Conservation (phyloP, 1,140 invertebrate species). For the Ruditapes philippinarum region DNA sequence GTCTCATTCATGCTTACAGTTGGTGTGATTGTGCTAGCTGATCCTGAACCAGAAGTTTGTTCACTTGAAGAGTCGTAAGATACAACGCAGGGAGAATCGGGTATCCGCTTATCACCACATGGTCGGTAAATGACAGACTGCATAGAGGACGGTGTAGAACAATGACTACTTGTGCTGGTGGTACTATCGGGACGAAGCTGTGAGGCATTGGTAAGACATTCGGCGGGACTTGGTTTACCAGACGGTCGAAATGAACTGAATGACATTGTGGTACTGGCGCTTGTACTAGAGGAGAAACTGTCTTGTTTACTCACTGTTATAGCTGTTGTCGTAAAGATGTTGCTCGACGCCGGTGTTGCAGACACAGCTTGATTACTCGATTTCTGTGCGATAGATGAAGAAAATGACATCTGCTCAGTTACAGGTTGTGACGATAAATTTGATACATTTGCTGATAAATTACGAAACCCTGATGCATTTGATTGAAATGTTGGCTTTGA, state of each 20-base stretch:
- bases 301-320: slow-evolving; percentile 57
- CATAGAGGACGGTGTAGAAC: slow-evolving; percentile 81
- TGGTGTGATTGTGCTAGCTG: slow-evolving; percentile 42
- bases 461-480: slow-evolving; percentile 27
- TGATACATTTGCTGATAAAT: slow-evolving; percentile 51
- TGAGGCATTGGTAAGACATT: slow-evolving; percentile 29
- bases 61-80: slow-evolving; percentile 66
- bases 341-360: slow-evolving; percentile 36
- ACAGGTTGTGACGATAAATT: slow-evolving; percentile 28
- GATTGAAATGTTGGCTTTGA: slow-evolving; percentile 65
- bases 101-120: slow-evolving; percentile 30
- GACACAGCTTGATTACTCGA: slow-evolving; percentile 30
- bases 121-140: slow-evolving; percentile 80
- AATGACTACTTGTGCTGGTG: slow-evolving; percentile 80
- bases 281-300: slow-evolving; percentile 59
- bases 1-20: slow-evolving; percentile 29
- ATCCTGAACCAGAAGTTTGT: slow-evolving; percentile 61
- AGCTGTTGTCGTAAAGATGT: slow-evolving; percentile 56
- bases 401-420: not conserved
- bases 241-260: slow-evolving; percentile 73
- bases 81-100: slow-evolving; percentile 53
- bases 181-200: slow-evolving; percentile 79
- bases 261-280: slow-evolving; percentile 67
- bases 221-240: slow-evolving; percentile 42
- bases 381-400: not conserved